Conservation (phyloP, 1,140 invertebrate genomes). For the Heliconius congener region DNA sequence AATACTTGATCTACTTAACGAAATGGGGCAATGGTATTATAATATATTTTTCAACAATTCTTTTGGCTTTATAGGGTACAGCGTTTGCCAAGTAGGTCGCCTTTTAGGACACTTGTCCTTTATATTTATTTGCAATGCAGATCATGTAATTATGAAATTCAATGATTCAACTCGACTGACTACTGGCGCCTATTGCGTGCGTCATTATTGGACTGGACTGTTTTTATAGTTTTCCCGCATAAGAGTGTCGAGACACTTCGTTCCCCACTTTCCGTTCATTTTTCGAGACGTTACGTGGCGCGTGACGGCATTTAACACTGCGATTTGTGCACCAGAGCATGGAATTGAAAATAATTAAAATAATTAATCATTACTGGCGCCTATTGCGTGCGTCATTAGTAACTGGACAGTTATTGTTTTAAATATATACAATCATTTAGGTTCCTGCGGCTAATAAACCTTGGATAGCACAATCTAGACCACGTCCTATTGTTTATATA, state of each 20-base stretch:
- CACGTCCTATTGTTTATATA: constrained; percentile 30
- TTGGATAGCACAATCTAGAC: constrained; percentile 36
- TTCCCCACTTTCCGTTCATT: too few species aligned
- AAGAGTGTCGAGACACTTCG: too few species aligned
- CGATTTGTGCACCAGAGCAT: too few species aligned
- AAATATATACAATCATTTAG: constrained; percentile 25
- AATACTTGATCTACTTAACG: constrained; percentile 13
- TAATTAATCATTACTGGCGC: constrained; percentile 4
- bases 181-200: constrained; percentile 14
- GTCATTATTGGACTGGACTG: constrained; percentile 22
- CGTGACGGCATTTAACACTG: too few species aligned
- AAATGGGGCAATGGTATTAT: constrained; percentile 35
- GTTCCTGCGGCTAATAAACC: constrained; percentile 29
- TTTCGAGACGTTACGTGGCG: too few species aligned
- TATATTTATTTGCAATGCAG: constrained; percentile 38
- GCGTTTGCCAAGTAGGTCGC: constrained; percentile 46
- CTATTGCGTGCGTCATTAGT: constrained; percentile 24
- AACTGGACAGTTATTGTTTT: constrained; percentile 21
- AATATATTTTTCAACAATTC: constrained; percentile 31
- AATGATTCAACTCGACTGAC: constrained; percentile 32
- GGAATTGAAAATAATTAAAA: too few species aligned
- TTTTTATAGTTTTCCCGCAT: too few species aligned
- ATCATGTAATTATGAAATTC: constrained; percentile 29
- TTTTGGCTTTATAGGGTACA: constrained; percentile 34
- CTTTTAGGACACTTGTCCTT: constrained; percentile 30